Evolutionary conservation across 2,888 invertebrate species (phyloP), one percentile per base, ranked within the genome.

Genomic region (Rhingia rostrata): DNA sequence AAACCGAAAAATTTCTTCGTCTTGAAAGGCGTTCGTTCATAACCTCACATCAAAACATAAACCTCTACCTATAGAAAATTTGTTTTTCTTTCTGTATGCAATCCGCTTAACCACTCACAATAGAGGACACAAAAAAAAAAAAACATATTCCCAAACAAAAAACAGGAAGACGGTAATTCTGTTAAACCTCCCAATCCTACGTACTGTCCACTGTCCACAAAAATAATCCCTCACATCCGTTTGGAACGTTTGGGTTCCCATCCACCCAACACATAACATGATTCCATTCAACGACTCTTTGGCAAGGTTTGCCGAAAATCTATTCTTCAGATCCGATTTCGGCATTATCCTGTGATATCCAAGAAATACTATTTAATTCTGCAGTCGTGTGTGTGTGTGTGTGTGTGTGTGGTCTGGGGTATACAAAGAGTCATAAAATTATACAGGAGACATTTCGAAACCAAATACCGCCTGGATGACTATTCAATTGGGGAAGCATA

Each of bases 301-400:
- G 32, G 7, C 22, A 22, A 51, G 51, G 39, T 39, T n/a, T 51
- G 39, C 39, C 51, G 37, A 12, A 35, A 67, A 45, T 54, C n/a
- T 54, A 54, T n/a, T 54, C 7, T 4, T 14, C 6, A 45, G 54
- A 67, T 67, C 33, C 10, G 22, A 7, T 64, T 64, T 35, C 35
- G 22, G 22, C 41, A 35, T 22, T 45, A 35, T 54, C 33, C 60
- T 35, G n/a, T 22, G 41, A 51, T 45, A 54, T 35, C 30, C 30
- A 10, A 37, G 61, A 72, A 54, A 45, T 45, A 41, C 45, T 53
- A 61, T 61, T 61, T 72, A 61, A 61, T 72, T 61, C 61, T 33
- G 35, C 22, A 22, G 22, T 14, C 35, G 22, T n/a, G 33, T 6
- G 43, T 22, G n/a, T 14, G 14, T 33, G 22, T 9, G 43, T 43